Evolutionary conservation across 2,888 invertebrate species (phyloP), one percentile per base, ranked within the genome.

Genomic region (Xanthorhoe designata): DNA sequence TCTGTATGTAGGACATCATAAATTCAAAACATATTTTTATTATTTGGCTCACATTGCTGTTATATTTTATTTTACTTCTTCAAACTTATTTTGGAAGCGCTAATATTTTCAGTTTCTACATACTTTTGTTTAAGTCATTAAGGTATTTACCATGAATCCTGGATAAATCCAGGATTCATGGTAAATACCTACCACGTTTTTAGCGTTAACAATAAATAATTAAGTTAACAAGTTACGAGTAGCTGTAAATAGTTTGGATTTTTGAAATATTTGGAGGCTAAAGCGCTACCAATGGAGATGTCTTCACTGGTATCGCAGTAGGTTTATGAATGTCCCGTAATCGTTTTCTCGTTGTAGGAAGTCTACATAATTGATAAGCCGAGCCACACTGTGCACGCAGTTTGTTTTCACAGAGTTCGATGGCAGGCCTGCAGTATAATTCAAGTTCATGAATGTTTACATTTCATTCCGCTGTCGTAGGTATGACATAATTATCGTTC

Each of bases 401-500:
- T 13, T 61, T 54, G 47, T 58, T 66, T 66, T 32, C 56, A 38
- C 19, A 38, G 64, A 66, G 70, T 71, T 69, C 69, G 65, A 63
- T 67, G 68, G 66, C 70, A 64, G 68, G 60, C 45, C 55, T 52
- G 65, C 66, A 58, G 58, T 52, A 66, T 66, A 62, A 73, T 73
- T 70, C 71, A 74, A 74, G 83, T 79, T 84, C 79, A 79, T 75
- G 72, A 68, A 71, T 81, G 76, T 83, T 83, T 82, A 84, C 79
- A 72, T 77, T 79, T 71, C 71, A 74, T 71, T 74, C 72, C 68
- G 66, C 58, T 67, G 77, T 79, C 79, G 72, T 80, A 79, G 73
- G 49, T 80, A 82, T 88, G 85, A 86, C 84, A 85, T 86, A 86
- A 88, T 80, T 75, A 64, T 72, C 71, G 71, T 79, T 73, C 71